phyloP scores from a whole-genome alignment of 2,797 vertebrate genomes.

The Anguilla marmorata region DNA sequence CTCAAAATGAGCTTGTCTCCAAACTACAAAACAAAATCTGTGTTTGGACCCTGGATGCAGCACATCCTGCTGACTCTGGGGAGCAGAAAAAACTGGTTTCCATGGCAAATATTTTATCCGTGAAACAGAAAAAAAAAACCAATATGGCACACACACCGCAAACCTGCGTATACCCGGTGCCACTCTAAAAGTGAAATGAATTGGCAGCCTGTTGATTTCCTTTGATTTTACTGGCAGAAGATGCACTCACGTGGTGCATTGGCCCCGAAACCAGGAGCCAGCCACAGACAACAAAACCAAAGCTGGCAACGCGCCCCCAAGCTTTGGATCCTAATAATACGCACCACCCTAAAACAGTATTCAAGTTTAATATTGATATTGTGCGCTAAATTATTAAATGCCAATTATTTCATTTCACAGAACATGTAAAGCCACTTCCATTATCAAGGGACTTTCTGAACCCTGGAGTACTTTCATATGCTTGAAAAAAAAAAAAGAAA shows the following conservation, averaged over 20 bases:
- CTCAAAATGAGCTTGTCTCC: background rate
- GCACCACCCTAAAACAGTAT: constrained; percentile 11
- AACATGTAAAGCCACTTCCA: constrained; percentile 18
- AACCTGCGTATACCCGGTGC: background rate
- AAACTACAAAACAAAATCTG: background rate
- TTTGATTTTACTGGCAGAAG: background rate
- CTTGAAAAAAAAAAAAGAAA: background rate
- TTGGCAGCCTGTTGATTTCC: background rate
- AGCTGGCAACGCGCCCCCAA: background rate
- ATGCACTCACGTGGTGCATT: background rate
- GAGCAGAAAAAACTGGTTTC: background rate
- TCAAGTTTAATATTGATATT: constrained; percentile 34
- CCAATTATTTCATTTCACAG: constrained; percentile 37
- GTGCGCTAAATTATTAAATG: constrained; percentile 43
- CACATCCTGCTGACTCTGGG: background rate
- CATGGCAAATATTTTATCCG: constrained; percentile 4
- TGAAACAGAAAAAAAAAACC: constrained; percentile 19
- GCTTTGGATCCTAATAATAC: background rate
- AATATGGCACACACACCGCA: background rate
- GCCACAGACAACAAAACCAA: background rate
- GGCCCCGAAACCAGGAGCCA: background rate
- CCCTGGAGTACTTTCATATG: background rate
- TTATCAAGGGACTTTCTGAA: constrained; percentile 5
- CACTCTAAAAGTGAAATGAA: constrained; percentile 1
- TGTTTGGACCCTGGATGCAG: background rate